Conservation (phyloP, 2,888 invertebrate genomes). For the Chrysolina haemoptera region DNA sequence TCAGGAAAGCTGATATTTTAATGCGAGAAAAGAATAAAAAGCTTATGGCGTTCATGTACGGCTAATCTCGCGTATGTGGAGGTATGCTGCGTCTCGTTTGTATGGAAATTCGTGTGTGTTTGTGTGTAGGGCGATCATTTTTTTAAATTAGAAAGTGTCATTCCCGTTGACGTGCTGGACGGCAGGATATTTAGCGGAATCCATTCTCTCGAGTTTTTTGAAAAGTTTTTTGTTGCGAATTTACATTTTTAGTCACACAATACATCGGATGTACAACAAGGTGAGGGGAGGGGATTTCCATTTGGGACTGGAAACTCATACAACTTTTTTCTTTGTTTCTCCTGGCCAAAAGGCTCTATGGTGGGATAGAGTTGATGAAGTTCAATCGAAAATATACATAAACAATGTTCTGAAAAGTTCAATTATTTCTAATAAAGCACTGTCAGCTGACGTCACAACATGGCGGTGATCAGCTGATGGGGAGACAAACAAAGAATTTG, state of each 20-base stretch:
- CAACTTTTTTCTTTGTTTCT: too few relatives aligned
- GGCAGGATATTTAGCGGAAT: constrained; percentile 12
- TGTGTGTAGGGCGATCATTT: constrained; percentile 16
- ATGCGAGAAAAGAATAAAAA: constrained; percentile 53
- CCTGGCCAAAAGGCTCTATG: too few relatives aligned
- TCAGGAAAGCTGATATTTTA: constrained; percentile 59
- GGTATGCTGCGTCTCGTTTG: constrained; percentile 24
- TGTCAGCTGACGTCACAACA: too few relatives aligned
- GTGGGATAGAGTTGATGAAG: too few relatives aligned
- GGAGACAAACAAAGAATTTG: too few relatives aligned
- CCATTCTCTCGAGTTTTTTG: not conserved
- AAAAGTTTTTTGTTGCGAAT: not conserved
- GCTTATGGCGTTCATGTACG: constrained; percentile 41
- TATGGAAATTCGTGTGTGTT: constrained; percentile 24
- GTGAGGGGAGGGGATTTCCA: too few relatives aligned
- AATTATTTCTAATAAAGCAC: too few relatives aligned
- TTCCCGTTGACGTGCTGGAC: constrained; percentile 14
- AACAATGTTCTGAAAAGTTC: too few relatives aligned
- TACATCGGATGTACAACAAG: not conserved
- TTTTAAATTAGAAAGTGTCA: constrained; percentile 22
- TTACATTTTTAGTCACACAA: not conserved
- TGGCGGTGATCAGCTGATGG: too few relatives aligned
- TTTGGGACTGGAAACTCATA: too few relatives aligned
- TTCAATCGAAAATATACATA: too few relatives aligned
- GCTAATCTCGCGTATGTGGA: constrained; percentile 34